Base-by-base conservation (phyloP, 1,140 invertebrate genomes). In the Glossosoma conforme region DNA sequence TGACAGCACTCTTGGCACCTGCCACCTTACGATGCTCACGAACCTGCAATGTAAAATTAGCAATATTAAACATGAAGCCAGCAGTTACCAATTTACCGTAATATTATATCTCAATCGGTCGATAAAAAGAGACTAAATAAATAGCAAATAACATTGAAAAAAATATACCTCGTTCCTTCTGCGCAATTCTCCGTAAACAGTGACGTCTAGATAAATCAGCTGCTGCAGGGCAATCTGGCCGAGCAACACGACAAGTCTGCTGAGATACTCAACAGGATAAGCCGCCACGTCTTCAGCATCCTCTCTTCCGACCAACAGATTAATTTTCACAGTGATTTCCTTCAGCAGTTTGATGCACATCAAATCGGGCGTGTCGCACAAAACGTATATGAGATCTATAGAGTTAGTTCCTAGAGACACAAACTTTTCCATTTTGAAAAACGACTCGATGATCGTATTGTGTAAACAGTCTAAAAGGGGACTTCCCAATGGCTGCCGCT, bases 201-300 rank as follows among this genome's bases (percentile, higher is more conserved):
- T 76, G 9, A 82, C 80, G 61, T 94, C 90, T 17, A 93, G 70
- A 65, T 89, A 82, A 13, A 89, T 81, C 61, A 91, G 78, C 61
- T 91, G 82, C 55, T 82, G 78, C 19, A 89, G 68, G 3, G 84
- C 85, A 42, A 87, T 71, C 40, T 89, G 85, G 15, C 89, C 89
- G 42, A 86, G 63, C 11, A 84, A 59, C 40, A 82, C 81, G 2
- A 91, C 65, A 32, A 89, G 82, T 35, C 85, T 76, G 1, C 79
- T 72, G 18, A 89, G 59, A 45, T 82, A 51, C 45, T 75, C 75
- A 0, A 67, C 67, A 1, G 74, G 67, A 3, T 68, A 52, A 17
- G 41, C 65, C 0, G 50, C 54, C 13, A 71, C 63, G 10, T 72
- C n/a, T n/a, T n/a, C 69, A 18, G 65, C 62, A 4, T 61, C 65